Evolutionary conservation across 2,113 vertebrate species (phyloP).

Genomic region (Pteruthius melanotis): DNA sequence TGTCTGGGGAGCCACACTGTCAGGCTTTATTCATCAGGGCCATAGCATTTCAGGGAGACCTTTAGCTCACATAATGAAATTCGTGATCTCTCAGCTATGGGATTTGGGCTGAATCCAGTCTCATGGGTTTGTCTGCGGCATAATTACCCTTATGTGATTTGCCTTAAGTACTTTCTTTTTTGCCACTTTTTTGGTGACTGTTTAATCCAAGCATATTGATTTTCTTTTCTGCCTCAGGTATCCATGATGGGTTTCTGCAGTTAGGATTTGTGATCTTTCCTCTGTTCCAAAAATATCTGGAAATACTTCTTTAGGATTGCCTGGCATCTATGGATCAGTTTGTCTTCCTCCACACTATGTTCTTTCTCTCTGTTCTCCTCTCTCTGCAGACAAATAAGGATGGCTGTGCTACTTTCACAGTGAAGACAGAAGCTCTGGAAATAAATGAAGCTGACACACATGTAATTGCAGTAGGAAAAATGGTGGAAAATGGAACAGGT

Average conservation of each 20-base stretch:
- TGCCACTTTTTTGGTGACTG: background rate
- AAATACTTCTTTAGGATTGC: background rate
- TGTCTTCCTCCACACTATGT: background rate
- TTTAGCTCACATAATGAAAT: background rate
- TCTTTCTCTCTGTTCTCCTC: background rate
- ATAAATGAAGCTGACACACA: background rate
- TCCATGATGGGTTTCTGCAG: background rate
- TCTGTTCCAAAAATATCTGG: background rate
- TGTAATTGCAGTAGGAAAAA: accelerated
- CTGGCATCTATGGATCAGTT: background rate
- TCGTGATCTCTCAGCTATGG: background rate
- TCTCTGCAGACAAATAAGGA: constrained; percentile 46
- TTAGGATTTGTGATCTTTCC: background rate
- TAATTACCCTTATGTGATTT: background rate
- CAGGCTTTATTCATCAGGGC: background rate
- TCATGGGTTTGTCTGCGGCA: background rate
- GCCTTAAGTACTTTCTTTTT: background rate
- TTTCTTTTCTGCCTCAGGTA: background rate
- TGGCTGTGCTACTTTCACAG: constrained; percentile 29
- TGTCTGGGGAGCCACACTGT: background rate
- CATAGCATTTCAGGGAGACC: background rate
- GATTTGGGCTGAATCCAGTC: background rate
- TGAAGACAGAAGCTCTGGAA: constrained; percentile 38
- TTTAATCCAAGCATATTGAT: background rate
- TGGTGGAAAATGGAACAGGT: constrained; percentile 68